phyloP scores from a whole-genome alignment of 2,113 vertebrate species.

The Pollachius pollachius region DNA sequence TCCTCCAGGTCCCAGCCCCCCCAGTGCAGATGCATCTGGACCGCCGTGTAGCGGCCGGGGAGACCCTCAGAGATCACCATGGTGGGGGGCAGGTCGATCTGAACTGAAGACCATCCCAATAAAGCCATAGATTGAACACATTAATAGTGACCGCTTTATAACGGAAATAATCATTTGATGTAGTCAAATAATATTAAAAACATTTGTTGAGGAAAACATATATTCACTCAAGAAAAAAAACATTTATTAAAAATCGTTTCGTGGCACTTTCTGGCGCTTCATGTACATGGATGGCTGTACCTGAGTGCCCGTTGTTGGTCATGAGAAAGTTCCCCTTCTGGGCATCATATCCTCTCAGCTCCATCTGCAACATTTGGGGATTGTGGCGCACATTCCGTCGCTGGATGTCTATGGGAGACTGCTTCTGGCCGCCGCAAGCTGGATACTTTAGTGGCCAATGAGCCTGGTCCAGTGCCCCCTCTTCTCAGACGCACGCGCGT shows the following conservation, averaged over 20 bases:
- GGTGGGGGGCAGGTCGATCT: slow-evolving; percentile 79
- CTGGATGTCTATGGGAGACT: slow-evolving; percentile 88
- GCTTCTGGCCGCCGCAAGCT: slow-evolving; percentile 72
- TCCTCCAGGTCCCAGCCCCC: slow-evolving; percentile 78
- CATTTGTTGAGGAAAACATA: too few relatives aligned
- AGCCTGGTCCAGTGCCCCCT: slow-evolving; percentile 75
- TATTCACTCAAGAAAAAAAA: too few relatives aligned
- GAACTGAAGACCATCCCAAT: slow-evolving; percentile 68
- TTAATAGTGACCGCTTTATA: too few relatives aligned
- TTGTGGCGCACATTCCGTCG: slow-evolving; percentile 71
- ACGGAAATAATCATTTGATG: not conserved
- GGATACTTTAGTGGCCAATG: slow-evolving; percentile 80
- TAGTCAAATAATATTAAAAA: too few relatives aligned
- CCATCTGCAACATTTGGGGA: slow-evolving; percentile 62
- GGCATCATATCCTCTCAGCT: slow-evolving; percentile 73
- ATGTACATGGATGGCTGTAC: slow-evolving; percentile 55
- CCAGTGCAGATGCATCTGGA: slow-evolving; percentile 95
- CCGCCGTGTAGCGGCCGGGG: slow-evolving; percentile 68
- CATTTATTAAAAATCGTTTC: too few relatives aligned
- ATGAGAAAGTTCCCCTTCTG: slow-evolving; percentile 69
- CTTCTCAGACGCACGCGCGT: slow-evolving; percentile 40
- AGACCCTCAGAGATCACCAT: slow-evolving; percentile 78
- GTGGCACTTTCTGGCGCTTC: too few relatives aligned
- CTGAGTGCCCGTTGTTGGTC: slow-evolving; percentile 88
- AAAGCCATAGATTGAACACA: too few relatives aligned